These are phyloP conservation scores for Sarcophilus harrisii DNA, from an alignment of 2,797 vertebrate species.

Conservation along the genomic window DNA sequence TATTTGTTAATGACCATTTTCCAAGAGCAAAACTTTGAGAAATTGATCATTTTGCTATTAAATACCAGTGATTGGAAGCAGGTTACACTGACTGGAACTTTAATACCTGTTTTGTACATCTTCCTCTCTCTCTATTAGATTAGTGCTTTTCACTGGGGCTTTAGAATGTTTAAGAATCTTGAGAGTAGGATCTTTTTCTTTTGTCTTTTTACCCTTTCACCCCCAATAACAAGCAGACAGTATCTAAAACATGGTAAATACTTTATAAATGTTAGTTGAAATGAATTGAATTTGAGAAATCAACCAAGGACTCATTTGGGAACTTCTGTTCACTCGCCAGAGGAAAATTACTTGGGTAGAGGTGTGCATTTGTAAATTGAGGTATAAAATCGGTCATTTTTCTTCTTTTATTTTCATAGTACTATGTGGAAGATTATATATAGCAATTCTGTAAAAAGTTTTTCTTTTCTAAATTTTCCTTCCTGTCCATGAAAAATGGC, in stretches of 20 bases:
- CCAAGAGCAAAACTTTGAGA: constrained; percentile 18
- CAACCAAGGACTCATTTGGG: not conserved
- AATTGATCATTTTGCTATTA: constrained; percentile 49
- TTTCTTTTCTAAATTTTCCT: constrained; percentile 68
- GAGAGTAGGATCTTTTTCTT: not conserved
- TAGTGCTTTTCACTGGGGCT: not conserved
- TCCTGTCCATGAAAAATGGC: constrained; percentile 79
- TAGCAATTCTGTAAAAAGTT: constrained; percentile 46
- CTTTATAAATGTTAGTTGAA: not conserved
- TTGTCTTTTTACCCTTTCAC: not conserved
- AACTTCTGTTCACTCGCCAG: not conserved
- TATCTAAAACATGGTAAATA: not conserved
- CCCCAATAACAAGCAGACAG: not conserved
- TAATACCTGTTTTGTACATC: not conserved
- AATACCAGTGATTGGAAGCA: constrained; percentile 38
- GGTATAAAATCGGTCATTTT: constrained; percentile 46
- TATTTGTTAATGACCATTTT: not conserved
- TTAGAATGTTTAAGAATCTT: not conserved
- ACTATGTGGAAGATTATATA: constrained; percentile 70
- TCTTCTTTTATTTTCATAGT: constrained; percentile 61
- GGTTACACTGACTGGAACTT: not conserved
- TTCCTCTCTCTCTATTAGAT: not conserved
- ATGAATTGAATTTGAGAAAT: not conserved
- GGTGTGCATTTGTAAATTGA: not conserved
- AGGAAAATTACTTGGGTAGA: not conserved